Evolutionary conservation across 1,140 invertebrate species (phyloP), one percentile per base, ranked within the genome.

Genomic region (Cherax destructor): DNA sequence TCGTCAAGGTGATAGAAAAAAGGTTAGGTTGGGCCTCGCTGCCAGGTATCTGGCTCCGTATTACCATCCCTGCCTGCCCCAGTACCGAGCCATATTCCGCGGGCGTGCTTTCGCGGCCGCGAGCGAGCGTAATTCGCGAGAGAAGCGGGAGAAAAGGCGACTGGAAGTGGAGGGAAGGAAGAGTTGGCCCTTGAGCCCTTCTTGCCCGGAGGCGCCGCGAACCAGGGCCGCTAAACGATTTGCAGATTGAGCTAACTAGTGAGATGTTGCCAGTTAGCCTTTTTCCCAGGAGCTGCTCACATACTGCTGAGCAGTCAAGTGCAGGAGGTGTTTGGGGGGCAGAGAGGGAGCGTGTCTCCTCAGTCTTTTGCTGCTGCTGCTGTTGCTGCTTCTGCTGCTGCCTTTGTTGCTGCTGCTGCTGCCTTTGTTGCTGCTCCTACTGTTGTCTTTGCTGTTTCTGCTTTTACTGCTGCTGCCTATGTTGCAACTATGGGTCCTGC

Each of bases 211-310:
- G 59, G 52, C 50, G 78, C 56, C 92, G 81, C 59, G 49, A 74
- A 80, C 74, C 87, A 65, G 87, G 87, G 30, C 88, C 81, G 88
- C 76, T 92, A 90, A 92, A 92, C 92, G 92, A 92, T 92, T 92
- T 92, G 92, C 88, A 92, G 92, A 92, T 92, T 90, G 92, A 89
- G 92, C 92, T 92, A 92, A 92, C 92, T 92, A 92, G 92, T 83
- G 83, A 41, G 72, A 84, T 76, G 80, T 84, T 90, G 88, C 88
- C 88, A 61, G 88, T 83, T 78, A 72, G 80, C 61, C 61, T 87
- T 87, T 87, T 80, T 76, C 21, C 24, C 86, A 30, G 86, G 76
- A 79, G 47, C 52, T 65, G 76, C 56, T 65, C 21, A 77, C 72
- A 84, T 84, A 9, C 69, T 74, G 24, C 69, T 74, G 7, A 6